Evolutionary conservation across 30 jellyfish, hydroid and myxozoan species (phyloP).

Genomic region (Chrysaora quinquecirrha): DNA sequence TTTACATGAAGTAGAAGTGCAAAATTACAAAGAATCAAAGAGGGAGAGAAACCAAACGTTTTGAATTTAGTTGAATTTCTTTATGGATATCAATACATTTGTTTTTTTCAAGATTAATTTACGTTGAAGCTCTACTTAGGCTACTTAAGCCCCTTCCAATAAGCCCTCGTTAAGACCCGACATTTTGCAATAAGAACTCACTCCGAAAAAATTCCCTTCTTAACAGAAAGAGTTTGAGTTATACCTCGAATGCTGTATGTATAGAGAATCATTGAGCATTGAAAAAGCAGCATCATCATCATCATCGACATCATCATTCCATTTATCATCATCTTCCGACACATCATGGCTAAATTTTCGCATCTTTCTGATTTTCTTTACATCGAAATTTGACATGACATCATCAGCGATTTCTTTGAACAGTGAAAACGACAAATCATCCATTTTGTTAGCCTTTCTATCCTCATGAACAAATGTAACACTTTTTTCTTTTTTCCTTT

Average conservation of each 20-base stretch:
- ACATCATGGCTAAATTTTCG: neutral
- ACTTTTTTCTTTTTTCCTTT: neutral
- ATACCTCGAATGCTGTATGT: slow-evolving; percentile 42
- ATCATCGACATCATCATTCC: slow-evolving; percentile 2
- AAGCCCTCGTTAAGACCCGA: too few species aligned
- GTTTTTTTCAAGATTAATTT: neutral
- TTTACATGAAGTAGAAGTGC: neutral
- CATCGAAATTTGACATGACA: slow-evolving; percentile 32
- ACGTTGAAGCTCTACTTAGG: too few species aligned
- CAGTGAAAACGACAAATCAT: slow-evolving; percentile 52
- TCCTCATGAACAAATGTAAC: neutral
- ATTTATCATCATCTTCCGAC: neutral
- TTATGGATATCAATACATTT: too few species aligned
- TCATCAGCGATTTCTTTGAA: slow-evolving; percentile 56
- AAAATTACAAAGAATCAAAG: neutral
- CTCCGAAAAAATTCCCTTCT: too few species aligned
- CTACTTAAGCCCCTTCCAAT: too few species aligned
- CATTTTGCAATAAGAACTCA: too few species aligned
- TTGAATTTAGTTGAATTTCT: too few species aligned
- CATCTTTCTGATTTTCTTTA: neutral
- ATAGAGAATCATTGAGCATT: slow-evolving; percentile 46
- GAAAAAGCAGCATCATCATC: slow-evolving; percentile 13
- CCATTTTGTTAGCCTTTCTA: slow-evolving; percentile 9
- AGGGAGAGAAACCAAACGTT: too few species aligned
- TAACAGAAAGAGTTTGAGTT: neutral